Base-by-base conservation (phyloP, 1,140 invertebrate genomes). In the Radopholus similis region DNA sequence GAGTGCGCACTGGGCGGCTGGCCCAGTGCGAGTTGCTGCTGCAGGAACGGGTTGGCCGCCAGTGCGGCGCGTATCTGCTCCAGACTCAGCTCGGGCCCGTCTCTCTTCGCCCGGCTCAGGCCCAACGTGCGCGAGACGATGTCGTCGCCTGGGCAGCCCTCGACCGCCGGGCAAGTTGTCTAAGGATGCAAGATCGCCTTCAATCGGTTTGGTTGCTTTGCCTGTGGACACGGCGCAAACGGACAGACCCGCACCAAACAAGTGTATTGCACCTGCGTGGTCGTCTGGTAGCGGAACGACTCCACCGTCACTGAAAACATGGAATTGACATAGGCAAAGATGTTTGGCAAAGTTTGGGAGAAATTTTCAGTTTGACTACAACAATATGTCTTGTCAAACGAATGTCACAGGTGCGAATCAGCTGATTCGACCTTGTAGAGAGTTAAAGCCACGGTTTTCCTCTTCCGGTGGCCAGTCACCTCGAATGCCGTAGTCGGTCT, bases 221-320 rank as follows among this genome's bases (percentile, higher is more conserved):
- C 77, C 58, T 77, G 62, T 4, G 81, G 78, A 65, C 79, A 81
- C 30, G 71, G 57, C 9, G 75, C 71, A 63, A 81, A 81, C 9
- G 80, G 80, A 65, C 79, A 81, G 23, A 83, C 66, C 54, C 79
- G 51, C 5, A 81, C 66, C 23, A 81, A 63, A 66, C 79, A 81
- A n/a, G 77, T 81, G 65, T 82, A 81, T 54, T 82, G 78, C 6
- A 81, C 69, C 53, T 83, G 76, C 18, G 77, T 72, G 26, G 79
- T 83, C 38, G 80, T 79, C 42, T 82, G 76, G 60, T 82, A 83
- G 18, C 79, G 73, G 68, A 81, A 81, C 28, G 79, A 66, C 53
- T 81, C 79, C 13, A 81, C 76, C 8, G 78, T 82, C 8, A 80
- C 80, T n/a, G n/a, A n/a, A n/a, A n/a, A n/a, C n/a, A n/a, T n/a